A percentile compares a stretch with the other conserved stretches of the same genome.
Conservation (phyloP, 1,140 invertebrate genomes). For the Eubasilissa regina region DNA sequence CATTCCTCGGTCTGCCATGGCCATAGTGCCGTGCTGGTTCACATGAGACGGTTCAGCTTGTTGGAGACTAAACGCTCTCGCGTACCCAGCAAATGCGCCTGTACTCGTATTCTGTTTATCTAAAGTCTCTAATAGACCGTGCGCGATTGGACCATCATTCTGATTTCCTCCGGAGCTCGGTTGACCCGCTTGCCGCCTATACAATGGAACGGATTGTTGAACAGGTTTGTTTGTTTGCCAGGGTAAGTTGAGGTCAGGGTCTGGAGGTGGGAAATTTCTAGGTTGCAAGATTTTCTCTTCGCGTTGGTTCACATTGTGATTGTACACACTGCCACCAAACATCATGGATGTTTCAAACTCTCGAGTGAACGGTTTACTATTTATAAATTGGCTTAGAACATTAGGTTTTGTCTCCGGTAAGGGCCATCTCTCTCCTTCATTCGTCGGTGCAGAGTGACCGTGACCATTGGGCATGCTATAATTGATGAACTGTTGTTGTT, state of each 20-base stretch:
- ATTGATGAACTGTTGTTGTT: constrained; percentile 51
- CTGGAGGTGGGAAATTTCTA: constrained; percentile 45
- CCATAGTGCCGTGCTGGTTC: constrained; percentile 51
- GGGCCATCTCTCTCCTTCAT: constrained; percentile 52
- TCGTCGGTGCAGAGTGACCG: constrained; percentile 31
- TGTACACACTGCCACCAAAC: constrained; percentile 51
- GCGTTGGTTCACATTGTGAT: constrained; percentile 50
- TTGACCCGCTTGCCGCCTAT: constrained; percentile 66
- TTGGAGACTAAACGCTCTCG: constrained; percentile 60
- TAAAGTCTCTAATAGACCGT: constrained; percentile 53
- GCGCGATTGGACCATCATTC: constrained; percentile 31
- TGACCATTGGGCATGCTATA: constrained; percentile 55
- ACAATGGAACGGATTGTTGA: constrained; percentile 68
- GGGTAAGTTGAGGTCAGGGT: constrained; percentile 49
- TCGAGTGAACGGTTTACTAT: constrained; percentile 47
- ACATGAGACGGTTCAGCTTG: constrained; percentile 59
- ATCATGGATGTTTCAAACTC: constrained; percentile 54
- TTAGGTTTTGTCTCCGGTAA: constrained; percentile 45
- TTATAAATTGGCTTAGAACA: constrained; percentile 54
- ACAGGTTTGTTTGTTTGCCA: constrained; percentile 54
- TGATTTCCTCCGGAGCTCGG: constrained; percentile 35
- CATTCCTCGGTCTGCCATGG: constrained; percentile 50
- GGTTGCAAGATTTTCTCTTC: constrained; percentile 52
- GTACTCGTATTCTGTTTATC: constrained; percentile 62
- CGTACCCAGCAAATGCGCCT: constrained; percentile 63